Percentiles rank a stretch among this genome's conserved stretches.
These are phyloP conservation scores for Ennomos erosarius DNA, from an alignment of 2,888 invertebrate genomes.

Conservation along the genomic window DNA sequence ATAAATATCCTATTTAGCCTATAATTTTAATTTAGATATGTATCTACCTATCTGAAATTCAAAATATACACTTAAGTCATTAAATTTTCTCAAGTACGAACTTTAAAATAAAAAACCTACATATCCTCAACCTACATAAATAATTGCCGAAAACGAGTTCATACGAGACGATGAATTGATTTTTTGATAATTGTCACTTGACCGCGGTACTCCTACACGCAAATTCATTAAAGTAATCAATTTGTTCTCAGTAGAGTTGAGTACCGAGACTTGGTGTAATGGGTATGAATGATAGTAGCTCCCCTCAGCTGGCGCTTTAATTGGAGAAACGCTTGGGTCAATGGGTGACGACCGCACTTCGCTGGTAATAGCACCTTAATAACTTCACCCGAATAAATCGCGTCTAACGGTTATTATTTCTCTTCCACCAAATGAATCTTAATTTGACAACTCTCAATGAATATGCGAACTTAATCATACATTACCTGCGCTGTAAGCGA, in stretches of 20 bases:
- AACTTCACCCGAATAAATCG: constrained; percentile 67
- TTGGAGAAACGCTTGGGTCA: constrained; percentile 68
- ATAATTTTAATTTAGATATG: constrained; percentile 10
- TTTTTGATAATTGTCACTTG: constrained; percentile 22
- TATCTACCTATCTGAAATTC: no score
- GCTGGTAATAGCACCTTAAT: constrained; percentile 58
- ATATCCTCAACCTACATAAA: no score
- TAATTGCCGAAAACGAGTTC: constrained; percentile 1
- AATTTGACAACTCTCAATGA: constrained; percentile 64
- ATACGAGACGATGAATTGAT: constrained; percentile 7
- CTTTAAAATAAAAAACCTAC: no score
- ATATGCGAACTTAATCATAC: constrained; percentile 71
- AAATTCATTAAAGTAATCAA: constrained; percentile 19
- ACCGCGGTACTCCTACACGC: constrained; percentile 16
- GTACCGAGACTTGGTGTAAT: constrained; percentile 7
- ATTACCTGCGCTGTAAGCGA: constrained; percentile 42
- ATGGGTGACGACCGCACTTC: constrained; percentile 66
- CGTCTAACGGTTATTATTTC: constrained; percentile 58
- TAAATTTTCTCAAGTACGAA: no score
- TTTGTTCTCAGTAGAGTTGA: constrained; percentile 5
- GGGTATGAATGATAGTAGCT: constrained; percentile 48
- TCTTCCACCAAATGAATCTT: constrained; percentile 64
- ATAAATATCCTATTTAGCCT: constrained; percentile 18
- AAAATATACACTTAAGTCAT: no score
- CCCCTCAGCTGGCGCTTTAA: constrained; percentile 62